These are phyloP conservation scores for Malurus splendens DNA, from an alignment of 2,797 vertebrate species.

Conservation along the genomic window DNA sequence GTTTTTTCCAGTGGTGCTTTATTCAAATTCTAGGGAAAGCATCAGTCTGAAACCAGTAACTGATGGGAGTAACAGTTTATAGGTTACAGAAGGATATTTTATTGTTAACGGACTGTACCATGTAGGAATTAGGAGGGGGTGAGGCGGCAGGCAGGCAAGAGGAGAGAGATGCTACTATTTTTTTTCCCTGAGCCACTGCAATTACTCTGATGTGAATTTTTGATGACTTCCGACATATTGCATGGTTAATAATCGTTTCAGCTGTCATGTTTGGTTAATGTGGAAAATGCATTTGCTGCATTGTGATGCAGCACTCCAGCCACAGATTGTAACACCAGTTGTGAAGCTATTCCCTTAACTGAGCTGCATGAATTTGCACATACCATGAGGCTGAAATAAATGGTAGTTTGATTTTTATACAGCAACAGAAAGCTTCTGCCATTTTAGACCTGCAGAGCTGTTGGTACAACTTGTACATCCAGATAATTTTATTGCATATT, in stretches of 20 bases:
- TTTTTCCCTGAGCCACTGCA: conserved; percentile 75
- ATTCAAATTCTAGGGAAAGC: conserved; percentile 65
- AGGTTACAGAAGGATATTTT: conserved; percentile 94
- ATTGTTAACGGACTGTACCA: conserved; percentile 95
- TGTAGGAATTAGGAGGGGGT: conserved; percentile 77
- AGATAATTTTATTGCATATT: conserved; percentile 1
- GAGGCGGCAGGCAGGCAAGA: conserved; percentile 66
- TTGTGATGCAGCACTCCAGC: conserved; percentile 76
- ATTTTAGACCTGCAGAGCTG: conserved; percentile 65
- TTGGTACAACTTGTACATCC: conserved; percentile 7
- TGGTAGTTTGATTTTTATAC: conserved; percentile 57
- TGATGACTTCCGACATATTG: conserved; percentile 98
- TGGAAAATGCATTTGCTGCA: conserved; percentile 80
- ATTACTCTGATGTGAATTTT: conserved; percentile 96
- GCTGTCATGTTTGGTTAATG: conserved; percentile 97
- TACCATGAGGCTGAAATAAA: conserved; percentile 69
- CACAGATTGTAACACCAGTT: conserved; percentile 69
- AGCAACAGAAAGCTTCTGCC: conserved; percentile 67
- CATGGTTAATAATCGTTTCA: conserved; percentile 94
- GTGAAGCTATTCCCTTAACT: conserved; percentile 73
- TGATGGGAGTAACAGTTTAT: conserved; percentile 87
- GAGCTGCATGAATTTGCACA: conserved; percentile 76
- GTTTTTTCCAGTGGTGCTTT: conserved; percentile 32
- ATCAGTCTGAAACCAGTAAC: conserved; percentile 76
- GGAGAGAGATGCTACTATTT: conserved; percentile 74